Percentiles rank a stretch among this genome's conserved stretches.
These are phyloP conservation scores for Callocephalon fimbriatum DNA, from an alignment of 2,113 vertebrate species.

Conservation along the genomic window DNA sequence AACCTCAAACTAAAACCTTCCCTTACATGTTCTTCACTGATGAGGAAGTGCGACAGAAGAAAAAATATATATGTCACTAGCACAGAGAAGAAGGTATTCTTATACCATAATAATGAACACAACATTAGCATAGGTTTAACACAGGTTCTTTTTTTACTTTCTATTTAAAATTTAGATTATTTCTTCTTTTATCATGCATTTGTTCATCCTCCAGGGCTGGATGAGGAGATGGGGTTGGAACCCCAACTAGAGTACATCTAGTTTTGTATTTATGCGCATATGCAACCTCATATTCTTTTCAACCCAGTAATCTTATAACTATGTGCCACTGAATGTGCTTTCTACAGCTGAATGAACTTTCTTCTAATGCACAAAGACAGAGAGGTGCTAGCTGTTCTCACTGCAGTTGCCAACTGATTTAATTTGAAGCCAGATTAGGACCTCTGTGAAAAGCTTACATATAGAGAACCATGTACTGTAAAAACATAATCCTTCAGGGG, in stretches of 20 bases:
- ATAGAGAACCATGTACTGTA: conserved; percentile 30
- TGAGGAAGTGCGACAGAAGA: not conserved
- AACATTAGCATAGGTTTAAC: not conserved
- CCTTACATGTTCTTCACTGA: not conserved
- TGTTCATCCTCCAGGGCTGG: not conserved
- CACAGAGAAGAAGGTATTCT: not conserved
- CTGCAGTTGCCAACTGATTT: not conserved
- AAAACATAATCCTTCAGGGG: conserved; percentile 4
- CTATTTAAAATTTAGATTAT: not conserved
- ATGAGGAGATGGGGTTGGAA: not conserved
- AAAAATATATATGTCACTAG: not conserved
- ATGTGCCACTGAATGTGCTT: not conserved
- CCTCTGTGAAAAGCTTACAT: conserved; percentile 24
- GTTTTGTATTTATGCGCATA: not conserved
- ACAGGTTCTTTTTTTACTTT: not conserved
- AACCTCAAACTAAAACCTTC: not conserved
- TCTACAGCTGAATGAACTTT: conserved; percentile 12
- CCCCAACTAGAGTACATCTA: not conserved
- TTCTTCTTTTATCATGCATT: not conserved
- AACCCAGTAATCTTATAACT: not conserved
- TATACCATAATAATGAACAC: not conserved
- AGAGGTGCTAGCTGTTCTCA: not conserved
- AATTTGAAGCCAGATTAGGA: not conserved
- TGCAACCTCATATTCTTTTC: not conserved
- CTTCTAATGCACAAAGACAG: not conserved